Conservation (phyloP, 1,140 invertebrate species). For the Olivierus martensii region DNA sequence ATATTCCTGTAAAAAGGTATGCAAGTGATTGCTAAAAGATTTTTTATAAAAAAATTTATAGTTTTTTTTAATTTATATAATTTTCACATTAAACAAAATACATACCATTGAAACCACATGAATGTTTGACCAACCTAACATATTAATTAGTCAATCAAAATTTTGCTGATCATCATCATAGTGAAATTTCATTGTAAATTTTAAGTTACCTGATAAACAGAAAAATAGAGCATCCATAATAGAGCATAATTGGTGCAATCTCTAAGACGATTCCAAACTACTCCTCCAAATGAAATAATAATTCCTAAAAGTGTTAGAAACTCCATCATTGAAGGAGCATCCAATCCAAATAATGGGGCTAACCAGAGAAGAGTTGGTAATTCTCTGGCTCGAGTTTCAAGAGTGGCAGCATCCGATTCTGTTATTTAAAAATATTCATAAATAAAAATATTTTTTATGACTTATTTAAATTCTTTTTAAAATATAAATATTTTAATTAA, state of each 20-base stretch:
- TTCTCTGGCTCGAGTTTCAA: constrained; percentile 24
- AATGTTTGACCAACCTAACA: constrained; percentile 50
- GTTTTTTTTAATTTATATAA: too few species aligned
- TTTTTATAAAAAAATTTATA: background rate
- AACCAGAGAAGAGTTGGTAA: constrained; percentile 57
- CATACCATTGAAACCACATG: constrained; percentile 60
- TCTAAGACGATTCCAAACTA: constrained; percentile 47
- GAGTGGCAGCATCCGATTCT: constrained; percentile 6
- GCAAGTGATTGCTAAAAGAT: background rate
- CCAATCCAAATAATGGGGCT: constrained; percentile 48
- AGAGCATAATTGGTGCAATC: constrained; percentile 44
- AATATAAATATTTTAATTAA: too few species aligned
- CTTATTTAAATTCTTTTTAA: too few species aligned
- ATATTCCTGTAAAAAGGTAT: constrained; percentile 3
- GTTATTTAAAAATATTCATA: constrained; percentile 25
- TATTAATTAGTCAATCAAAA: too few species aligned
- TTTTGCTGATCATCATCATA: background rate
- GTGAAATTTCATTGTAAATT: background rate
- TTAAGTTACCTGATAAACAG: constrained; percentile 47
- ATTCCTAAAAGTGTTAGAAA: constrained; percentile 49
- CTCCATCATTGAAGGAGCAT: constrained; percentile 54
- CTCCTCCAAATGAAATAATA: constrained; percentile 48
- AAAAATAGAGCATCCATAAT: constrained; percentile 59
- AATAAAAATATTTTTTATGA: background rate
- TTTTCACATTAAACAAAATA: constrained; percentile 19